Percentiles rank a stretch among this genome's conserved stretches.
These are phyloP conservation scores for Dichetophora obliterata DNA, from an alignment of 2,888 invertebrate species.

Conservation along the genomic window DNA sequence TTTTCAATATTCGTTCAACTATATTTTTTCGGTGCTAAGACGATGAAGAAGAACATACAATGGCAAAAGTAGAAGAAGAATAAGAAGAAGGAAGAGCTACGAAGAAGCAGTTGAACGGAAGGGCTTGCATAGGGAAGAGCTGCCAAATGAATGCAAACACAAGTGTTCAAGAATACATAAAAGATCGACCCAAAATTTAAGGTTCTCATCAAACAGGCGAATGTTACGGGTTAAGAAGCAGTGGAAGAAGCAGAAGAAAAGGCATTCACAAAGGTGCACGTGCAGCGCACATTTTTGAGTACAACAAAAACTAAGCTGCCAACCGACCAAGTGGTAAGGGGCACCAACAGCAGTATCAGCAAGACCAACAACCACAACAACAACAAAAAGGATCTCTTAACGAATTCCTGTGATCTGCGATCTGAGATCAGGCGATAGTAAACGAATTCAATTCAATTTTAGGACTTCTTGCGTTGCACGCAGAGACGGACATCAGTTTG, in stretches of 20 bases:
- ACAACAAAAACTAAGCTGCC: neutral
- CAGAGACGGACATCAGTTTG: neutral
- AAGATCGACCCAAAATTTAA: slow-evolving; percentile 1
- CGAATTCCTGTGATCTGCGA: slow-evolving; percentile 32
- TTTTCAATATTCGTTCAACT: neutral
- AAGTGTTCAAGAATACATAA: slow-evolving; percentile 32
- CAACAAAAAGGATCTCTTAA: slow-evolving; percentile 29
- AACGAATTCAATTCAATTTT: slow-evolving; percentile 35
- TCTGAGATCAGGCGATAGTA: slow-evolving; percentile 31
- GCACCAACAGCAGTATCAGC: neutral
- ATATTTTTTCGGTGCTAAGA: slow-evolving; percentile 14
- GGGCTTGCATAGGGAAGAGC: neutral
- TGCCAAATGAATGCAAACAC: slow-evolving; percentile 15
- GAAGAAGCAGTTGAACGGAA: neutral
- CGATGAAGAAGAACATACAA: neutral
- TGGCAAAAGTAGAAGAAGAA: neutral
- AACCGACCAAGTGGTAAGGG: neutral
- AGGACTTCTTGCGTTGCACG: neutral
- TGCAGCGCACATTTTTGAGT: slow-evolving; percentile 21
- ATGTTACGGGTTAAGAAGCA: neutral
- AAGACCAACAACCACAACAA: neutral
- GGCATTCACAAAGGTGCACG: slow-evolving; percentile 13
- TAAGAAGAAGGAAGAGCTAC: neutral
- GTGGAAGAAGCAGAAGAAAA: neutral
- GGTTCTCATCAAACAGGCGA: slow-evolving; percentile 15